phyloP scores from a whole-genome alignment of 1,140 invertebrate species.

The Manduca sexta region DNA sequence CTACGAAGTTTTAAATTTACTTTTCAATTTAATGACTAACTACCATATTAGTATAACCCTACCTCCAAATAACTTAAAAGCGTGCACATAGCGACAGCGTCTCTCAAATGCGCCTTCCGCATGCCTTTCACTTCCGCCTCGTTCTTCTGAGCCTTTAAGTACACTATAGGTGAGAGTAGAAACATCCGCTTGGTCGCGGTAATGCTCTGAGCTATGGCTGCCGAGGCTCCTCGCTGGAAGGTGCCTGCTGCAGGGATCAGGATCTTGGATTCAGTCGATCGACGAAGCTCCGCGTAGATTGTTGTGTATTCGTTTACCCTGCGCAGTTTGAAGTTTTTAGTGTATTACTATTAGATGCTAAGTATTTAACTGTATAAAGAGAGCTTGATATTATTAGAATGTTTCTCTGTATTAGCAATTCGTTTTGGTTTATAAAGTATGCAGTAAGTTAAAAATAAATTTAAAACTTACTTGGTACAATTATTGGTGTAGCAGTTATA shows the following conservation, averaged over 20 bases:
- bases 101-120: constrained; percentile 86
- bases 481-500: constrained; percentile 76
- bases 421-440: too few relatives aligned
- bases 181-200: constrained; percentile 74
- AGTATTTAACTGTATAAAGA: too few relatives aligned
- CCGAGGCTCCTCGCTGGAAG: constrained; percentile 83
- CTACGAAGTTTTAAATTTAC: too few relatives aligned
- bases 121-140: constrained; percentile 89
- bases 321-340: background rate
- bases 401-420: too few relatives aligned
- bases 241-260: constrained; percentile 82
- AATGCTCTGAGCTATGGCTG: constrained; percentile 81
- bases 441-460: background rate
- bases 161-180: constrained; percentile 83
- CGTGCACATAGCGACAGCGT: constrained; percentile 93
- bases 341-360: too few relatives aligned
- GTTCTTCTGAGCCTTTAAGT: constrained; percentile 91
- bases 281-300: constrained; percentile 81
- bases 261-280: constrained; percentile 78
- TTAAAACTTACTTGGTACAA: constrained; percentile 79
- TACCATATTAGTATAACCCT: background rate
- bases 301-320: constrained; percentile 81
- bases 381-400: too few relatives aligned
- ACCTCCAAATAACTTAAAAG: constrained; percentile 90
- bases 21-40: too few relatives aligned